phyloP scores from a whole-genome alignment of 2,113 vertebrate genomes.

The Phrynocephalus versicolor region DNA sequence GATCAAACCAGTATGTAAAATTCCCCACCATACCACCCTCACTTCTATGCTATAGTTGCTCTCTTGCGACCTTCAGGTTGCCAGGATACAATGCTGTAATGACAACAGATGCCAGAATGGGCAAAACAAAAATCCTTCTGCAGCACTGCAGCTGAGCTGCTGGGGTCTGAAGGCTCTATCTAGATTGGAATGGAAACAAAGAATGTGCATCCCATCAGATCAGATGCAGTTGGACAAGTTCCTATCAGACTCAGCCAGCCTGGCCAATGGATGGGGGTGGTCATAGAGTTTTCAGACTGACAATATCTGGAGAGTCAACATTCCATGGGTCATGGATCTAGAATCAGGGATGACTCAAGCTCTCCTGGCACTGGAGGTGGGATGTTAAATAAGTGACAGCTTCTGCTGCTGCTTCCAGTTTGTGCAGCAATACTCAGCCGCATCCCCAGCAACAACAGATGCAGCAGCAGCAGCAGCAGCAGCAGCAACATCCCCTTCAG shows the following conservation, averaged over 20 bases:
- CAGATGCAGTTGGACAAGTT: neutral
- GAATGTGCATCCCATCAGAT: neutral
- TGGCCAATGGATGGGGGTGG: neutral
- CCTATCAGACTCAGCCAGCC: neutral
- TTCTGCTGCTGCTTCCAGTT: too few relatives aligned
- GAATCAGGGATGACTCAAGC: neutral
- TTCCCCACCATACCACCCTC: neutral
- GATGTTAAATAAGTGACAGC: too few relatives aligned
- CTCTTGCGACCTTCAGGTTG: neutral
- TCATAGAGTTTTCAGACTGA: neutral
- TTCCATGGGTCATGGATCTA: neutral
- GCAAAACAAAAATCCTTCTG: neutral
- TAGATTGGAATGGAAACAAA: too few relatives aligned
- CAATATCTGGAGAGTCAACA: neutral
- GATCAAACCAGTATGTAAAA: conserved; percentile 12
- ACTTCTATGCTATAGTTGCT: neutral
- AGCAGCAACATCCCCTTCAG: too few relatives aligned
- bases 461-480: too few relatives aligned
- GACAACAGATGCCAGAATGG: neutral
- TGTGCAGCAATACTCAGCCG: too few relatives aligned
- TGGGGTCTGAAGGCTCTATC: neutral
- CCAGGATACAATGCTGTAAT: neutral
- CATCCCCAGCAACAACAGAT: too few relatives aligned
- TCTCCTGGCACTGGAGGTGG: too few relatives aligned
- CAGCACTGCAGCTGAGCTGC: neutral